These are phyloP conservation scores for Melinaea marsaeus DNA, from an alignment of 2,888 invertebrate species.

Conservation along the genomic window DNA sequence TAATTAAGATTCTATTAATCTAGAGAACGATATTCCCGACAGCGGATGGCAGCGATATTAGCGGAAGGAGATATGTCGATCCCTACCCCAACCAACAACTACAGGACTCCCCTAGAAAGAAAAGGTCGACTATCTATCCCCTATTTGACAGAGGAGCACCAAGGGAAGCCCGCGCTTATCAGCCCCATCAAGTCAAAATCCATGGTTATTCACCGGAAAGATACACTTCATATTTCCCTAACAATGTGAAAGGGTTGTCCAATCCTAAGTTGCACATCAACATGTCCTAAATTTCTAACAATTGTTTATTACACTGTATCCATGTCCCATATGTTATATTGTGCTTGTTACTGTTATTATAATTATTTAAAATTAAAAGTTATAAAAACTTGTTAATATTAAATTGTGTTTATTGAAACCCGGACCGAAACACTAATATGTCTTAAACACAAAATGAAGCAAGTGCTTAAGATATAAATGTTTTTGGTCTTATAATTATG, in stretches of 20 bases:
- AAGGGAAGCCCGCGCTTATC: slow-evolving; percentile 41
- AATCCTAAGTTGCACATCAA: slow-evolving; percentile 37
- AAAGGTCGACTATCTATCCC: slow-evolving; percentile 59
- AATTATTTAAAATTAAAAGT: not conserved
- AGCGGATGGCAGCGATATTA: slow-evolving; percentile 73
- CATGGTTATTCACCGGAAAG: slow-evolving; percentile 62
- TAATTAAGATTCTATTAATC: slow-evolving; percentile 55
- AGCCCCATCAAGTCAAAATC: slow-evolving; percentile 52
- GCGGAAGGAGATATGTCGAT: slow-evolving; percentile 65
- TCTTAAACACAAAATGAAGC: not conserved
- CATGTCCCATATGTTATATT: slow-evolving; percentile 12
- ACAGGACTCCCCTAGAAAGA: slow-evolving; percentile 69
- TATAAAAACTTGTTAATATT: slow-evolving; percentile 2
- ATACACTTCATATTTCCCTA: slow-evolving; percentile 67
- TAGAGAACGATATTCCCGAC: slow-evolving; percentile 69
- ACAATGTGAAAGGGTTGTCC: slow-evolving; percentile 41
- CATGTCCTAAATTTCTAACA: slow-evolving; percentile 33
- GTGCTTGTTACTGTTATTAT: not conserved
- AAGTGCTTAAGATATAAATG: no score
- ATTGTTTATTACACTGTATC: slow-evolving; percentile 4
- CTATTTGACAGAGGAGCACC: slow-evolving; percentile 48
- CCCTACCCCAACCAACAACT: slow-evolving; percentile 70
- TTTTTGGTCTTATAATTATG: no score
- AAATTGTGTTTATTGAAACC: not conserved
- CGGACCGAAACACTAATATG: not conserved